These are phyloP conservation scores for Acestrorhynchus altus DNA, from an alignment of 2,797 vertebrate genomes.

Conservation along the genomic window DNA sequence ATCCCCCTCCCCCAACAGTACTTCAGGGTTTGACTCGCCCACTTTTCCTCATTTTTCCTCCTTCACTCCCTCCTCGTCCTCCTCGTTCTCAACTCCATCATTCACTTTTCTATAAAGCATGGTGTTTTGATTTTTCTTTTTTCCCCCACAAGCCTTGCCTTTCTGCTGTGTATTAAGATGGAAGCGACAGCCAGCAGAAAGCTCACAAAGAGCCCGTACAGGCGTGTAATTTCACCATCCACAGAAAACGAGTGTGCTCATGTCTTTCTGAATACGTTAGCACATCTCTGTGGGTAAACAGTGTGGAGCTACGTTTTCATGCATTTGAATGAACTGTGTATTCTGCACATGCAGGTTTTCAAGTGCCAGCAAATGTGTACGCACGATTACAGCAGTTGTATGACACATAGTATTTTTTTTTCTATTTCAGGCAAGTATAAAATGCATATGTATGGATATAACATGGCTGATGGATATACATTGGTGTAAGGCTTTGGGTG, in stretches of 20 bases:
- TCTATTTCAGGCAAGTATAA: slow-evolving; percentile 40
- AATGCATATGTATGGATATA: background rate
- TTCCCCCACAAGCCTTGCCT: background rate
- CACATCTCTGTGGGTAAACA: background rate
- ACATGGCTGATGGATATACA: no score
- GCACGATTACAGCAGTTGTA: background rate
- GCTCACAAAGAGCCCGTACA: slow-evolving; percentile 29
- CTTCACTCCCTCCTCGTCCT: slow-evolving; percentile 24
- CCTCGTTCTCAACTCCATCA: background rate
- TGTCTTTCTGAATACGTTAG: background rate
- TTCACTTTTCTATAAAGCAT: slow-evolving; percentile 36
- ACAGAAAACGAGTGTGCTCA: background rate
- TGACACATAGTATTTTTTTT: slow-evolving; percentile 55
- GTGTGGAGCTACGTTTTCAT: slow-evolving; percentile 2
- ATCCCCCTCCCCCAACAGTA: slow-evolving; percentile 18
- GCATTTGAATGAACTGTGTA: slow-evolving; percentile 27
- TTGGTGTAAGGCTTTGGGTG: no score
- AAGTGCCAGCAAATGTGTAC: background rate
- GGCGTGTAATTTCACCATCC: slow-evolving; percentile 29
- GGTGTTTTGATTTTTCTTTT: slow-evolving; percentile 38
- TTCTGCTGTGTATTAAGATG: background rate
- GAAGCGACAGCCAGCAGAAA: background rate
- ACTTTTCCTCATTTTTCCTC: background rate
- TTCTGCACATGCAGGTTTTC: slow-evolving; percentile 5
- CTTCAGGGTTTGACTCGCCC: background rate